These are phyloP conservation scores for Sula dactylatra DNA, from an alignment of 2,113 vertebrate genomes.

Conservation along the genomic window DNA sequence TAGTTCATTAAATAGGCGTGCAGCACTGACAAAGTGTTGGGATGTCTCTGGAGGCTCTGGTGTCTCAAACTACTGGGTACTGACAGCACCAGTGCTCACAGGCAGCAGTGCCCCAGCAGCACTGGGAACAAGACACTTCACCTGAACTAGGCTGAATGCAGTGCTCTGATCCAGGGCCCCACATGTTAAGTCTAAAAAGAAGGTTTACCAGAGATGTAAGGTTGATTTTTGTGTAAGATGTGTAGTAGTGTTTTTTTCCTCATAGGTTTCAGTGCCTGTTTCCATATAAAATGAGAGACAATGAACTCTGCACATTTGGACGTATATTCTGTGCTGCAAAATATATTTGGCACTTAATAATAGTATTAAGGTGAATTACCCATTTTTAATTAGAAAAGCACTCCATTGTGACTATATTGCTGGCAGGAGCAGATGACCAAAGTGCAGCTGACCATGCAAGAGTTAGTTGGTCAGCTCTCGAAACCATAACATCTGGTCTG, in stretches of 20 bases:
- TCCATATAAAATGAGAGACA: neutral
- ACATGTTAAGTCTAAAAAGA: neutral
- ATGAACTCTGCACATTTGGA: neutral
- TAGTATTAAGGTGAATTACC: neutral
- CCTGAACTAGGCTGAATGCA: neutral
- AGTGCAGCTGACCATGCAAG: neutral
- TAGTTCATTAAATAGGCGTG: neutral
- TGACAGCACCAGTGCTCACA: neutral
- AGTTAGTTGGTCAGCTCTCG: neutral
- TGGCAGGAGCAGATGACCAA: neutral
- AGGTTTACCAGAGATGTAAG: neutral
- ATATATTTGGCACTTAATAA: neutral
- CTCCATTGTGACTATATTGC: neutral
- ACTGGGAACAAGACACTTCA: neutral
- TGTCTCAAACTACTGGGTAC: neutral
- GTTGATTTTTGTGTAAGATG: neutral
- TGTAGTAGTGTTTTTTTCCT: neutral
- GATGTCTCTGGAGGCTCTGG: neutral
- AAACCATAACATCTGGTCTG: neutral
- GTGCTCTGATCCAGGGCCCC: neutral
- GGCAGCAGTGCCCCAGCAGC: neutral
- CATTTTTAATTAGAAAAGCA: neutral
- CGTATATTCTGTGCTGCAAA: neutral
- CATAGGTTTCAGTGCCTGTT: neutral
- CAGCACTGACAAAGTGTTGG: neutral